These are phyloP conservation scores for Papilio gigon DNA, from an alignment of 2,888 invertebrate species.

Conservation along the genomic window DNA sequence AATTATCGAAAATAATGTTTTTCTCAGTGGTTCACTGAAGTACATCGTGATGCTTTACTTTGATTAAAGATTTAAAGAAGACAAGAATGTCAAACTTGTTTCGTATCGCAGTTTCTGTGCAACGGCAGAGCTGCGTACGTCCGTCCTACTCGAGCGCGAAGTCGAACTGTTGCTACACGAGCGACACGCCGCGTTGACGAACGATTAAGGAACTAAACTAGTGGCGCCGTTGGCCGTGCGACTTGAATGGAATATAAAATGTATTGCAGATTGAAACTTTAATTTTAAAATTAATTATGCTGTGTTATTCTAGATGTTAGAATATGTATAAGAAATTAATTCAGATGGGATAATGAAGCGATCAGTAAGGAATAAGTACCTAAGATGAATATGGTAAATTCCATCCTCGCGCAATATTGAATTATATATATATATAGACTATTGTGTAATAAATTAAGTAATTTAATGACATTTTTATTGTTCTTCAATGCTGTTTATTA, in stretches of 20 bases:
- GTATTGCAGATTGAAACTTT: conserved; percentile 21
- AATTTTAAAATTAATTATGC: conserved; percentile 14
- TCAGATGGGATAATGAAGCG: no score
- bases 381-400: no score
- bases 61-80: conserved; percentile 48
- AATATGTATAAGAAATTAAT: no score
- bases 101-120: conserved; percentile 60
- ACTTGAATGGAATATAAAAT: conserved; percentile 38
- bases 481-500: no score
- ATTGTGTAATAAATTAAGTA: no score
- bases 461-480: no score
- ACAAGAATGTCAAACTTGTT: conserved; percentile 71
- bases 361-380: no score
- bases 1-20: conserved; percentile 55
- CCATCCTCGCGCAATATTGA: no score
- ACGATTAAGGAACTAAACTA: conserved; percentile 70
- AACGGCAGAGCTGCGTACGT: conserved; percentile 59
- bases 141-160: conserved; percentile 62
- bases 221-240: conserved; percentile 52
- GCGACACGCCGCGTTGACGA: conserved; percentile 67
- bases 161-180: conserved; percentile 67
- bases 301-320: background rate
- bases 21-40: conserved; percentile 58
- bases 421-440: no score
- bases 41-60: conserved; percentile 63